These are phyloP conservation scores for Drosophila ochracea DNA, from an alignment of 2,888 invertebrate species.

Conservation along the genomic window DNA sequence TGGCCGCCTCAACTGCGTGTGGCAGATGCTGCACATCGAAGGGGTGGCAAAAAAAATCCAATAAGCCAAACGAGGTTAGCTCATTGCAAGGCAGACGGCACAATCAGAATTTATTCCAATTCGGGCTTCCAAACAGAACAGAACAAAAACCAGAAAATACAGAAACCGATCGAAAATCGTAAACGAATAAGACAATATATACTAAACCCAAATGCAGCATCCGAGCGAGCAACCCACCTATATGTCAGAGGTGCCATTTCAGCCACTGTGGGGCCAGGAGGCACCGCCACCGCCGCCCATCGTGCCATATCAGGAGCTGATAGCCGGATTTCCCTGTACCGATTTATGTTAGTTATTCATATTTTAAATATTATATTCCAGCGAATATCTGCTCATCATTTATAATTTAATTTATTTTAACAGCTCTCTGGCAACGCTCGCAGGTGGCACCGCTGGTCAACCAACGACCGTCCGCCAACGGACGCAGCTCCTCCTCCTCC, in stretches of 20 bases:
- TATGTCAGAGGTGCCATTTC: slow-evolving; percentile 85
- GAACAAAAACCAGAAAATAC: slow-evolving; percentile 51
- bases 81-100: slow-evolving; percentile 27
- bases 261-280: slow-evolving; percentile 85
- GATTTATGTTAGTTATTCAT: slow-evolving; percentile 86
- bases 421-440: slow-evolving; percentile 87
- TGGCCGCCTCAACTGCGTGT: slow-evolving; percentile 59
- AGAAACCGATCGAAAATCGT: slow-evolving; percentile 11
- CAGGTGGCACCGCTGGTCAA: slow-evolving; percentile 86
- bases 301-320: slow-evolving; percentile 89
- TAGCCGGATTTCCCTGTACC: slow-evolving; percentile 89
- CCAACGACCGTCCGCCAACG: slow-evolving; percentile 75
- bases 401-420: slow-evolving; percentile 11
- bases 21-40: slow-evolving; percentile 33
- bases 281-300: slow-evolving; percentile 88
- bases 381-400: neutral
- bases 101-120: slow-evolving; percentile 65
- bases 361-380: neutral
- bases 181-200: slow-evolving; percentile 17
- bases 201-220: slow-evolving; percentile 78
- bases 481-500: slow-evolving; percentile 75
- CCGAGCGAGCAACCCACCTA: slow-evolving; percentile 83
- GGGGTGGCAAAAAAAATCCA: slow-evolving; percentile 67
- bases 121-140: slow-evolving; percentile 72
- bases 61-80: slow-evolving; percentile 53